Evolutionary conservation across 2,113 vertebrate species (phyloP).

Genomic region (Gavialis gangeticus): DNA sequence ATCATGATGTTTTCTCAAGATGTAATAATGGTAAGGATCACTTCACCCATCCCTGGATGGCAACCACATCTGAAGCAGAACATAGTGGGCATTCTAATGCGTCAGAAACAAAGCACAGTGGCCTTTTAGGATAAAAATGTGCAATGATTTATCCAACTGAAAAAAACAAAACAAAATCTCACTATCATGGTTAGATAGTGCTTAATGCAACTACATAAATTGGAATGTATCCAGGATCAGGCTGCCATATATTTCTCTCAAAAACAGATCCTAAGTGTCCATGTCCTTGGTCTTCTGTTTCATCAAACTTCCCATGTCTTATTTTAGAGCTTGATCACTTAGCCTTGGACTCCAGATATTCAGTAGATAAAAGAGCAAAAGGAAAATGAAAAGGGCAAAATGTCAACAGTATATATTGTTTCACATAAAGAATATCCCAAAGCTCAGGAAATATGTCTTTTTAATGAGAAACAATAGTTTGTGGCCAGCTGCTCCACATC

Average conservation of each 20-base stretch:
- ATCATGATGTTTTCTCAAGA: not conserved
- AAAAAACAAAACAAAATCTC: not conserved
- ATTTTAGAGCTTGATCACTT: not conserved
- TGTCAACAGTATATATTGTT: conserved; percentile 59
- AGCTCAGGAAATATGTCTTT: conserved; percentile 64
- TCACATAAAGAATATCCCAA: conserved; percentile 65
- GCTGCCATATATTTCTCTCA: not conserved
- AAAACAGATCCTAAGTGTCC: not conserved
- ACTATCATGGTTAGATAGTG: not conserved
- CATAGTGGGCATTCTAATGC: not conserved
- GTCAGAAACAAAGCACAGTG: not conserved
- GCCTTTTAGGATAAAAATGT: not conserved
- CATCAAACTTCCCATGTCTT: not conserved
- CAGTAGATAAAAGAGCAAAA: conserved; percentile 15
- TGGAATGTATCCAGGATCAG: not conserved
- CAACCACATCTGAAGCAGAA: not conserved
- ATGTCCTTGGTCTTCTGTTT: not conserved
- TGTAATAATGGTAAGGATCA: not conserved
- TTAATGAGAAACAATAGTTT: conserved; percentile 75
- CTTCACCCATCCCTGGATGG: not conserved
- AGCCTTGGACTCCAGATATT: not conserved
- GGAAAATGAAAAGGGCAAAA: conserved; percentile 65
- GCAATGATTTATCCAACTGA: not conserved
- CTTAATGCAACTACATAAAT: not conserved
- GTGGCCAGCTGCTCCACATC: conserved; percentile 70